These are phyloP conservation scores for Chelidonichthys spinosus DNA, from an alignment of 2,797 vertebrate genomes.

Conservation along the genomic window DNA sequence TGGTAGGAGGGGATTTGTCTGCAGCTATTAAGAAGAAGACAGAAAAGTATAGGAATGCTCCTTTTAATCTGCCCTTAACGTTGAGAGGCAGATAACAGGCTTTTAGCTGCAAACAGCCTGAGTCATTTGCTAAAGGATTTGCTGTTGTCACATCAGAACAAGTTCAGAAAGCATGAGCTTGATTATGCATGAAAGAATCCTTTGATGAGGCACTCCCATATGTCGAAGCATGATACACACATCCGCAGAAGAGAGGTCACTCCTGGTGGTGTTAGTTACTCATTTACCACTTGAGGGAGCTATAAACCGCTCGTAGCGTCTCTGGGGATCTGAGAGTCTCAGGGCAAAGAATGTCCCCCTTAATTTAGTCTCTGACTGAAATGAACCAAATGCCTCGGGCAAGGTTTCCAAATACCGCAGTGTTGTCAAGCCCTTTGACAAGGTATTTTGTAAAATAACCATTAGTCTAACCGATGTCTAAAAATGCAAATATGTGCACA, in stretches of 20 bases:
- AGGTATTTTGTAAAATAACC: neutral
- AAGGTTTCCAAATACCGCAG: neutral
- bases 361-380: slow-evolving; percentile 11
- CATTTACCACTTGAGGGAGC: slow-evolving; percentile 72
- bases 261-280: slow-evolving; percentile 25
- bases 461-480: neutral
- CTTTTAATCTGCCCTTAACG: slow-evolving; percentile 76
- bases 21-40: slow-evolving; percentile 67
- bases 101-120: slow-evolving; percentile 71
- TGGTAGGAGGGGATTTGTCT: slow-evolving; percentile 72
- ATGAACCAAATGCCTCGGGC: slow-evolving; percentile 17
- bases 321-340: slow-evolving; percentile 23
- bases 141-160: slow-evolving; percentile 63
- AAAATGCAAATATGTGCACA: slow-evolving; percentile 1
- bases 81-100: slow-evolving; percentile 77
- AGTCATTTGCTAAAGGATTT: slow-evolving; percentile 73
- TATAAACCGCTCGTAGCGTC: slow-evolving; percentile 47
- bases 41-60: slow-evolving; percentile 66
- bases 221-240: slow-evolving; percentile 19
- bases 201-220: slow-evolving; percentile 57
- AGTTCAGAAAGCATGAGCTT: slow-evolving; percentile 64
- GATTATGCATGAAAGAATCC: slow-evolving; percentile 61
- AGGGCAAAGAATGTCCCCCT: slow-evolving; percentile 2
- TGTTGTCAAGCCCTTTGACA: neutral
- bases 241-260: slow-evolving; percentile 32